A percentile compares a stretch with the other conserved stretches of the same genome.
Evolutionary conservation across 1,140 invertebrate species (phyloP).

Genomic region (Drosophila bifasciata): DNA sequence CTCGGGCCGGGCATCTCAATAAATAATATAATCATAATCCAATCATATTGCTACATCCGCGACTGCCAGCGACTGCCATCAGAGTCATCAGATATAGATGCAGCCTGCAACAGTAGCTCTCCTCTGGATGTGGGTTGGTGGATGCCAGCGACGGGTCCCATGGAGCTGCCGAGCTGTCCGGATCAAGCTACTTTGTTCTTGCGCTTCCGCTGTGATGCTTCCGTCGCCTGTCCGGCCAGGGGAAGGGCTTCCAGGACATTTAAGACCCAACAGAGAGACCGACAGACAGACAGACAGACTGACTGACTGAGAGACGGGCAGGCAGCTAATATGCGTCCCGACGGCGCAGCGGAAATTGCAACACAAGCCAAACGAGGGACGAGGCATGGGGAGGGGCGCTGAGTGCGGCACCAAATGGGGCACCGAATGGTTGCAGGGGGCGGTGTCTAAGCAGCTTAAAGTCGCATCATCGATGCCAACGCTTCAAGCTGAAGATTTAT

Average conservation of each 20-base stretch:
- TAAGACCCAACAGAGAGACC: neutral
- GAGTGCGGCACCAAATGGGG: neutral
- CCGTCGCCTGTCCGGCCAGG: constrained; percentile 26
- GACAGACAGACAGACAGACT: neutral
- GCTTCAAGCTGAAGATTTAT: constrained; percentile 66
- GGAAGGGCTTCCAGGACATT: neutral
- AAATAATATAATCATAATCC: constrained; percentile 83
- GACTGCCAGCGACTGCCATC: constrained; percentile 46
- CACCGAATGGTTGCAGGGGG: neutral
- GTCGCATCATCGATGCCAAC: constrained; percentile 72
- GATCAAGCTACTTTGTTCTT: constrained; percentile 51
- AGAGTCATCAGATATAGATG: constrained; percentile 58
- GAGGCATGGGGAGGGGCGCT: neutral
- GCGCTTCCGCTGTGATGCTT: constrained; percentile 49
- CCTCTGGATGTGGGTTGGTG: too few relatives aligned
- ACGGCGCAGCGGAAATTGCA: constrained; percentile 73
- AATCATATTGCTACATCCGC: constrained; percentile 80
- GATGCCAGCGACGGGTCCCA: too few relatives aligned
- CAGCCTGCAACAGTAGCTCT: constrained; percentile 1
- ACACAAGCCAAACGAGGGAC: constrained; percentile 37
- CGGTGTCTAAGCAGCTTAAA: constrained; percentile 72
- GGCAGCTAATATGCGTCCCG: constrained; percentile 66
- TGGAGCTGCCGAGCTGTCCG: constrained; percentile 31
- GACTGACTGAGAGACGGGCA: constrained; percentile 16
- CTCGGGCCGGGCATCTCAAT: constrained; percentile 63